Evolutionary conservation across 1,140 invertebrate species (phyloP), one percentile per base, ranked within the genome.

Genomic region (Drosophila arawakana): DNA sequence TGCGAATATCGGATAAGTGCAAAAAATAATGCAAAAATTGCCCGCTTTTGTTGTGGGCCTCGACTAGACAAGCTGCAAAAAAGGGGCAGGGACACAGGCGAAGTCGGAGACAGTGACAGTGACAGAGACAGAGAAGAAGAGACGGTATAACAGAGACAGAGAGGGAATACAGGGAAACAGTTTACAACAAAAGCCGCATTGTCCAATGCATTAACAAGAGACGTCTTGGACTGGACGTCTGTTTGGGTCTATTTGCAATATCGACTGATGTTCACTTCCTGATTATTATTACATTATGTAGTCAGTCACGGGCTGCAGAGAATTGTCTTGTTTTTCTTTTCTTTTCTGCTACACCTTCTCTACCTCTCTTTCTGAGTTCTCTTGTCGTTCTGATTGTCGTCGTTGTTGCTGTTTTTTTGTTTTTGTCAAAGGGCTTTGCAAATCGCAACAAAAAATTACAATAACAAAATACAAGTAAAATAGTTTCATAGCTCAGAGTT

Each of bases 1-100:
- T 35, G 52, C 71, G 80, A 82, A 83, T 82, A 83, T 81, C 72
- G 81, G 78, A 83, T 84, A 83, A 83, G 72, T 83, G 80, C 76
- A 79, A 49, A 81, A 30, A 75, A 52, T 13, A 62, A 44, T 47
- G 66, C 54, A 60, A 73, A 69, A 70, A 55, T 76, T 71, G 59
- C 47, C 55, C 43, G 73, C 73, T 73, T 80, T 84, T 81, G 67
- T 80, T 84, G 37, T 39, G 35, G 73, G 81, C 71, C 78, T 85
- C 80, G 81, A 85, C 81, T 85, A 85, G 81, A 85, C 81, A 84
- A 68, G 73, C 71, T 49, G 78, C 78, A 81, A 35, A 41, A 60
- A 52, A 37, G 61, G 39, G 21, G 25, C 25, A 68, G 49, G 7
- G 39, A 43, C 39, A 73, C 57, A 55, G 39, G n/a, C 60, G 8